A percentile compares a stretch with the other conserved stretches of the same genome.
Conservation (phyloP, 2,113 vertebrate species). For the Rhynchomys soricoides region DNA sequence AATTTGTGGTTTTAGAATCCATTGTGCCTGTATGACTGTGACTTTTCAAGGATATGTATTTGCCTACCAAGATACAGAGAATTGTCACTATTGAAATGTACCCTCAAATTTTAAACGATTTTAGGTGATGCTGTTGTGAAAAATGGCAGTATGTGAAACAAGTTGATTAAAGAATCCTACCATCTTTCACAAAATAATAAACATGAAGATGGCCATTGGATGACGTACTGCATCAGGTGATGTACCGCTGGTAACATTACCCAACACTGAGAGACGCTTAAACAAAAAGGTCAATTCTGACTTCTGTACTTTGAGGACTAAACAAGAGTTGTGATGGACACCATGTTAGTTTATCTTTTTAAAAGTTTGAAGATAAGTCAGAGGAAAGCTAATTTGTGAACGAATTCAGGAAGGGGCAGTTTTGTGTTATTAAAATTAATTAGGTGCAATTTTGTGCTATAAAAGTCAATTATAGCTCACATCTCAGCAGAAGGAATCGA, state of each 20-base stretch:
- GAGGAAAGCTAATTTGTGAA: background rate
- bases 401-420: background rate
- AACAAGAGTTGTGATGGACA: background rate
- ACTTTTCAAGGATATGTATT: background rate
- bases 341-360: background rate
- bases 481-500: conserved; percentile 40
- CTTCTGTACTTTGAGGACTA: background rate
- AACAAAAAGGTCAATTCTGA: background rate
- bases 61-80: background rate
- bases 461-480: background rate
- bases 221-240: background rate
- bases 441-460: conserved; percentile 38
- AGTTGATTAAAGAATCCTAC: background rate
- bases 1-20: background rate
- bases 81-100: background rate
- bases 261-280: background rate
- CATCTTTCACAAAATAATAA: background rate
- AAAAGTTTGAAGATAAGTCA: background rate
- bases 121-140: background rate
- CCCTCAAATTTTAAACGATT: background rate
- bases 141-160: background rate
- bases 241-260: background rate
- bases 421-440: background rate
- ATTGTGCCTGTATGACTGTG: background rate
- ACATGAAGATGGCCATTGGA: background rate